Evolutionary conservation across 2,888 invertebrate species (phyloP).

Genomic region (Agrilus mali): DNA sequence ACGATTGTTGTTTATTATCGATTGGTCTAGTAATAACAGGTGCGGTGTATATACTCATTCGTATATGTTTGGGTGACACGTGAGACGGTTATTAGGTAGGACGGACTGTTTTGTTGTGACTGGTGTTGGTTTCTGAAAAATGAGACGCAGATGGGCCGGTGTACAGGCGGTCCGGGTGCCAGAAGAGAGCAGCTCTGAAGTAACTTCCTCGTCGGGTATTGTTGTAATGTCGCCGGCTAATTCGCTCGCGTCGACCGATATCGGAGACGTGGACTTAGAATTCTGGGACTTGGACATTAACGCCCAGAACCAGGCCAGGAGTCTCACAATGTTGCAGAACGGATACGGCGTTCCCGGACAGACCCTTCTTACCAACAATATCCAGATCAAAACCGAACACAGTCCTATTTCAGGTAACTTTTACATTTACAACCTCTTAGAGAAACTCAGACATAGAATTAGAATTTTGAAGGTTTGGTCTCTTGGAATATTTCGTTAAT

Average conservation of each 20-base stretch:
- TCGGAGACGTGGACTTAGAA: conserved; percentile 64
- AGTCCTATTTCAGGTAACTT: conserved; percentile 30
- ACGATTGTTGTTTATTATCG: too few relatives aligned
- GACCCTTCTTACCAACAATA: conserved; percentile 25
- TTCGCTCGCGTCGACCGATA: conserved; percentile 62
- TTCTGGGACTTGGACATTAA: conserved; percentile 64
- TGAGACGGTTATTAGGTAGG: too few relatives aligned
- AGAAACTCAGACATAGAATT: too few relatives aligned
- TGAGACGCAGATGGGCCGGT: conserved; percentile 65
- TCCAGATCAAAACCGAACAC: conserved; percentile 7
- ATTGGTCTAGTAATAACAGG: too few relatives aligned
- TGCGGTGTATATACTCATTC: too few relatives aligned
- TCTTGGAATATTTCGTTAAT: too few relatives aligned
- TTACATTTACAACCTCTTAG: too few relatives aligned
- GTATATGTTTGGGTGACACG: too few relatives aligned
- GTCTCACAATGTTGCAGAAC: conserved; percentile 26
- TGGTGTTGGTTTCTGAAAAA: conserved; percentile 28
- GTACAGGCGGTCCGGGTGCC: conserved; percentile 54
- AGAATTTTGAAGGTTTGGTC: too few relatives aligned
- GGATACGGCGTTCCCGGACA: conserved; percentile 29
- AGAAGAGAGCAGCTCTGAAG: conserved; percentile 61
- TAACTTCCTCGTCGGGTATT: conserved; percentile 65
- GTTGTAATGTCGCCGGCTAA: conserved; percentile 60
- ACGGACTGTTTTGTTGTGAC: too few relatives aligned
- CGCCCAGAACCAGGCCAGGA: conserved; percentile 28